Evolutionary conservation across 2,113 vertebrate genomes (phyloP).

Genomic region (Prunella himalayana): DNA sequence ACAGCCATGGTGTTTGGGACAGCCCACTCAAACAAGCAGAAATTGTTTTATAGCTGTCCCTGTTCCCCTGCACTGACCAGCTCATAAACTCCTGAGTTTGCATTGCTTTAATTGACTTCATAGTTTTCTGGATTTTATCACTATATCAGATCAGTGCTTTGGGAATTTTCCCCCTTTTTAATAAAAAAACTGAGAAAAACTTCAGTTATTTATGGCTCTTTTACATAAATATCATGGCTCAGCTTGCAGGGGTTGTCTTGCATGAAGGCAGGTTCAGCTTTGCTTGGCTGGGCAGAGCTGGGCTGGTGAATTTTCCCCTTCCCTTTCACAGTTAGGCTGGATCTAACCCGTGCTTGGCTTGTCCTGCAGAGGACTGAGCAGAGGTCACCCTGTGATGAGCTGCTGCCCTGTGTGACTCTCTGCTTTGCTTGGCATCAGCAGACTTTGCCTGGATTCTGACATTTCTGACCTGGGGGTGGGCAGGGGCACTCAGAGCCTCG

Average conservation of each 20-base stretch:
- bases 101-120: neutral
- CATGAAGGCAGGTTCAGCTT: neutral
- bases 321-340: neutral
- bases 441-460: neutral
- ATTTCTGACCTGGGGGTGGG: neutral
- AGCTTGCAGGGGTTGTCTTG: neutral
- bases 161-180: neutral
- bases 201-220: slow-evolving; percentile 18
- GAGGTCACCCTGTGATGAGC: neutral
- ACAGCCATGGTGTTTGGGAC: neutral
- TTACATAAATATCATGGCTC: neutral
- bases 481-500: neutral
- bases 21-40: neutral
- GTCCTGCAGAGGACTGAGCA: neutral
- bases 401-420: neutral
- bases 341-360: neutral
- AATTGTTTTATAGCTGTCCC: neutral
- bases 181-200: neutral
- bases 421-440: neutral
- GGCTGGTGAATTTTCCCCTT: neutral
- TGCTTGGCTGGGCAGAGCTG: neutral
- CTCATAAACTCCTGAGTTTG: neutral
- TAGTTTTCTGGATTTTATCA: neutral
- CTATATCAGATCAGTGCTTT: neutral
- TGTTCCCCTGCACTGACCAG: neutral